Percentiles rank a stretch among this genome's conserved stretches.
phyloP scores from a whole-genome alignment of 2,113 vertebrate species.

The Mormyrus iriodes region DNA sequence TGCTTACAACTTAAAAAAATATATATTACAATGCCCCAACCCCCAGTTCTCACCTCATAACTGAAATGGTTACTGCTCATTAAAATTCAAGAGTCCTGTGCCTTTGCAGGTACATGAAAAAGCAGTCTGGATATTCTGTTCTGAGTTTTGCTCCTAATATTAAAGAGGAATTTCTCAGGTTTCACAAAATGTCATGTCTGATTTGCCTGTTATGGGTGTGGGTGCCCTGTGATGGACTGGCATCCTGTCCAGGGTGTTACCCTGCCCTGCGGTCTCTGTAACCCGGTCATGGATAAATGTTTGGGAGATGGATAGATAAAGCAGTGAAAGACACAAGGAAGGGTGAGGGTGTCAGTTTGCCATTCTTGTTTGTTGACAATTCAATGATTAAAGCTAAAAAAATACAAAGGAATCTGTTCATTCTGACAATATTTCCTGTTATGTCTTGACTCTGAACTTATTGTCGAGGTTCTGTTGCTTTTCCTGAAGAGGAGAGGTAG shows the following conservation, averaged over 20 bases:
- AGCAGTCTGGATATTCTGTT: background rate
- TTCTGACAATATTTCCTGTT: background rate
- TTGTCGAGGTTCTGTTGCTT: background rate
- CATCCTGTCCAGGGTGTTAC: background rate
- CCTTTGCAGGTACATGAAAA: background rate
- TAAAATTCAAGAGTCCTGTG: background rate
- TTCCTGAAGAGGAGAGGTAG: background rate
- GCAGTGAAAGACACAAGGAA: background rate
- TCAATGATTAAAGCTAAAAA: background rate
- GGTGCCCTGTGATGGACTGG: background rate
- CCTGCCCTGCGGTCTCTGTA: background rate
- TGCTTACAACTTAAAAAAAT: background rate
- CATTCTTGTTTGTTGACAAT: background rate
- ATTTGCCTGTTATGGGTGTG: background rate
- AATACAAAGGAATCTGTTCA: background rate
- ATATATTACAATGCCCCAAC: background rate
- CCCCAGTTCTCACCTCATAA: background rate
- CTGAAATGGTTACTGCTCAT: background rate
- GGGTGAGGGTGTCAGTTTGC: background rate
- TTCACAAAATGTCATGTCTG: background rate
- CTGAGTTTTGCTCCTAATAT: background rate
- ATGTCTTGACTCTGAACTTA: background rate
- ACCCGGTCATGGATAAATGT: too few species aligned
- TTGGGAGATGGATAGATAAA: background rate
- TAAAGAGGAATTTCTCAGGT: background rate